Evolutionary conservation across 2,113 vertebrate species (phyloP).

Genomic region (Stegostoma tigrinum): DNA sequence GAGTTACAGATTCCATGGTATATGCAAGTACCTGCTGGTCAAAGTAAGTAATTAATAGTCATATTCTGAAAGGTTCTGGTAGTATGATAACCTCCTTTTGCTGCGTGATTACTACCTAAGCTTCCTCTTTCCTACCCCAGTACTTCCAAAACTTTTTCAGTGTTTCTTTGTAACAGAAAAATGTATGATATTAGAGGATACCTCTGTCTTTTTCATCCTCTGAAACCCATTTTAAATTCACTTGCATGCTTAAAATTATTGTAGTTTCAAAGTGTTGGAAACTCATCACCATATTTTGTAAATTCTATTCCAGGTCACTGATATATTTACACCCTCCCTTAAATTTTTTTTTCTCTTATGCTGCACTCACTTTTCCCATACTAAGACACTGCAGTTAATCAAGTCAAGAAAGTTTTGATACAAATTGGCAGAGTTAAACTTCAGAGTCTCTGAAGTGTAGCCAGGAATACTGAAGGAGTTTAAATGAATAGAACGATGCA

Average conservation of each 20-base stretch:
- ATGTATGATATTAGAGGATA: background rate
- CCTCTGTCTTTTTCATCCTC: background rate
- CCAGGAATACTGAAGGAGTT: background rate
- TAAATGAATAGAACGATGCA: background rate
- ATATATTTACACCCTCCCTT: background rate
- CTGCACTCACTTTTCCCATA: background rate
- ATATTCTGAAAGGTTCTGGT: background rate
- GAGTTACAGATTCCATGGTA: constrained; percentile 64
- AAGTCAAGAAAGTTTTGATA: background rate
- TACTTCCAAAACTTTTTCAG: background rate
- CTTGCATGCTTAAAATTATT: too few species aligned
- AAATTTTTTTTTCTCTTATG: background rate
- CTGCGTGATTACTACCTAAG: background rate
- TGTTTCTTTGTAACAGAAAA: background rate
- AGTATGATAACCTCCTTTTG: background rate
- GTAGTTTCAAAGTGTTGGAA: background rate
- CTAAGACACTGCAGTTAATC: background rate
- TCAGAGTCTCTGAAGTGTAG: background rate
- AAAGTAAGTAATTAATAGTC: constrained; percentile 51
- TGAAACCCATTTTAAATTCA: background rate
- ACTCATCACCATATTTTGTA: background rate
- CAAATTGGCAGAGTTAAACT: background rate
- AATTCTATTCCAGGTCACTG: background rate
- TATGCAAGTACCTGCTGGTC: constrained; percentile 62
- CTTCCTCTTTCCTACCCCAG: background rate